Conservation (phyloP, 92 coral and sea anemone genomes). For the Parazoanthus darwini region DNA sequence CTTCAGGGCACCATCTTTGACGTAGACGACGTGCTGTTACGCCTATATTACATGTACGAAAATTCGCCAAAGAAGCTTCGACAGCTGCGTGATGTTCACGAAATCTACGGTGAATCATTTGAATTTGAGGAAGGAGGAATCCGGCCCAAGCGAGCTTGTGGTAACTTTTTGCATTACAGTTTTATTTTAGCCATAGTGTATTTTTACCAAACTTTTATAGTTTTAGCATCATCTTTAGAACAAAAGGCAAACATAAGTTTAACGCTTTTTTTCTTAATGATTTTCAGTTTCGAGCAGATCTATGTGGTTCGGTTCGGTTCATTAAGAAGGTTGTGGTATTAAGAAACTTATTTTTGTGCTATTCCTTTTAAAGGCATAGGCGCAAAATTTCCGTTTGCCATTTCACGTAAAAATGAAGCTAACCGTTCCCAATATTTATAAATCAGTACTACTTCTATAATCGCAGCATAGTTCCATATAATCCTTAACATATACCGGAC, state of each 20-base stretch:
- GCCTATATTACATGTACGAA: conserved; percentile 70
- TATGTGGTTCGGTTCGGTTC: too few relatives aligned
- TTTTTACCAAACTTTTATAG: conserved; percentile 7
- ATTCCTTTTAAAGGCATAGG: too few relatives aligned
- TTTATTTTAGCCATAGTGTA: conserved; percentile 21
- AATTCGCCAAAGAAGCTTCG: conserved; percentile 80
- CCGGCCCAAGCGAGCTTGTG: conserved; percentile 71
- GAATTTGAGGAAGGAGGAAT: conserved; percentile 80
- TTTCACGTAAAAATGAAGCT: too few relatives aligned
- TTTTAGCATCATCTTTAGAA: background rate
- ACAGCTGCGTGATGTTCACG: conserved; percentile 72
- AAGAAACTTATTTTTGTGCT: too few relatives aligned
- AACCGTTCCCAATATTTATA: too few relatives aligned
- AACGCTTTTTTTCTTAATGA: conserved; percentile 40
- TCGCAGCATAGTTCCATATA: too few relatives aligned
- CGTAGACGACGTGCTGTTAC: conserved; percentile 68
- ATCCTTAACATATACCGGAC: too few relatives aligned
- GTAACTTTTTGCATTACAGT: conserved; percentile 44
- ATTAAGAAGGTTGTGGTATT: too few relatives aligned
- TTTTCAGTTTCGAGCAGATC: too few relatives aligned
- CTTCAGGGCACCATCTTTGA: conserved; percentile 60
- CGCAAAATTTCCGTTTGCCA: too few relatives aligned
- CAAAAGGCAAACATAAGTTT: conserved; percentile 22
- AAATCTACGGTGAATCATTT: conserved; percentile 62
- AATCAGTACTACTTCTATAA: too few relatives aligned